Conservation (phyloP, 1,140 invertebrate species). For the Spodoptera frugiperda region DNA sequence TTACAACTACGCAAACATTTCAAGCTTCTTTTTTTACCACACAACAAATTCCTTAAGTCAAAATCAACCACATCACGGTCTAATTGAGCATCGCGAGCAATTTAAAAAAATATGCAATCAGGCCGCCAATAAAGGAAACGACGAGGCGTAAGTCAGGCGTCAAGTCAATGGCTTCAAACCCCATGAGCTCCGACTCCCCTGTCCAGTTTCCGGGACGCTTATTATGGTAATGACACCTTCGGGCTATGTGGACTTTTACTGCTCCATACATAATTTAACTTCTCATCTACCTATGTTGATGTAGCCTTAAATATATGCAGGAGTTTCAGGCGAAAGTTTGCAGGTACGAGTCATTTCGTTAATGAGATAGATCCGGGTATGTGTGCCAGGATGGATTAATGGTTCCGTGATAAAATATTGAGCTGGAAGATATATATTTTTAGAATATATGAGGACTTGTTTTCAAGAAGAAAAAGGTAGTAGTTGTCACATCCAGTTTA, state of each 20-base stretch:
- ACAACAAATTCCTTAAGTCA: not conserved
- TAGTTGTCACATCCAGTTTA: too few species aligned
- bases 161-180: conserved; percentile 45
- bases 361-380: not conserved
- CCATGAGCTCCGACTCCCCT: conserved; percentile 11
- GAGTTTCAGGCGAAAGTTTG: not conserved
- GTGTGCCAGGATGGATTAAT: too few species aligned
- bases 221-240: conserved; percentile 48
- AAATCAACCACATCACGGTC: conserved; percentile 2
- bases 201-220: conserved; percentile 47
- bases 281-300: conserved; percentile 4
- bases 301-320: not conserved
- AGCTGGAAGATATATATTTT: too few species aligned
- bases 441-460: too few species aligned
- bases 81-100: conserved; percentile 14
- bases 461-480: too few species aligned
- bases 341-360: not conserved
- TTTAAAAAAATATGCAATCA: conserved; percentile 32
- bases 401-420: too few species aligned
- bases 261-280: conserved; percentile 33
- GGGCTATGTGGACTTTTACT: conserved; percentile 33
- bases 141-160: conserved; percentile 51
- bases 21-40: not conserved
- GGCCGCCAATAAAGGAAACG: conserved; percentile 32
- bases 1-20: not conserved